Evolutionary conservation across 64 coral and sea anemone genomes (phyloP).

Genomic region (Montipora capricornis): DNA sequence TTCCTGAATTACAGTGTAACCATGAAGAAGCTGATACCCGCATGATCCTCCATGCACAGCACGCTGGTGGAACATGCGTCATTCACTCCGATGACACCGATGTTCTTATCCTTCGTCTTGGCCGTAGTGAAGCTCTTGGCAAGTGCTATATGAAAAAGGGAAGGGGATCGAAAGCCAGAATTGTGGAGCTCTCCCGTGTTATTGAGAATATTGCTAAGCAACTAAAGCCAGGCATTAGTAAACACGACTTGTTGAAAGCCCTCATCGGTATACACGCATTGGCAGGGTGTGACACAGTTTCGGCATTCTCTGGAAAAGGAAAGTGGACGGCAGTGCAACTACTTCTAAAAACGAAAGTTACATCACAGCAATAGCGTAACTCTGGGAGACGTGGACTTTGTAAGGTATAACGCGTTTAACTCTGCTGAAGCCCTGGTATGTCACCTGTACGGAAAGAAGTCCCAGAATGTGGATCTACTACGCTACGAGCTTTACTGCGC

Average conservation of each 20-base stretch:
- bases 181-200: slow-evolving; percentile 15
- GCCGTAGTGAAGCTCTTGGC: slow-evolving; percentile 26
- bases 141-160: slow-evolving; percentile 54
- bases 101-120: slow-evolving; percentile 19
- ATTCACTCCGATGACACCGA: slow-evolving; percentile 36
- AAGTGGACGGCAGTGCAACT: slow-evolving; percentile 59
- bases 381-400: slow-evolving; percentile 44
- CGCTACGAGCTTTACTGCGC: slow-evolving; percentile 63
- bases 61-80: background rate
- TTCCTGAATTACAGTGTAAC: slow-evolving; percentile 37
- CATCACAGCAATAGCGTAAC: slow-evolving; percentile 36
- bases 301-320: slow-evolving; percentile 63
- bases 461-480: slow-evolving; percentile 51
- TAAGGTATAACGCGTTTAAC: slow-evolving; percentile 34
- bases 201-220: slow-evolving; percentile 9
- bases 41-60: slow-evolving; percentile 10
- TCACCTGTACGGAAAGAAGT: slow-evolving; percentile 57
- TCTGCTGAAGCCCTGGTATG: background rate
- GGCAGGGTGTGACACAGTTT: slow-evolving; percentile 54
- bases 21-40: slow-evolving; percentile 47
- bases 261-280: slow-evolving; percentile 52
- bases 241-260: slow-evolving; percentile 40
- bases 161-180: slow-evolving; percentile 24
- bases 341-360: slow-evolving; percentile 45
- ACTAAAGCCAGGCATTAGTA: background rate